A percentile compares a stretch with the other conserved stretches of the same genome.
phyloP scores from a whole-genome alignment of 2,113 vertebrate species.

The Aix galericulata region DNA sequence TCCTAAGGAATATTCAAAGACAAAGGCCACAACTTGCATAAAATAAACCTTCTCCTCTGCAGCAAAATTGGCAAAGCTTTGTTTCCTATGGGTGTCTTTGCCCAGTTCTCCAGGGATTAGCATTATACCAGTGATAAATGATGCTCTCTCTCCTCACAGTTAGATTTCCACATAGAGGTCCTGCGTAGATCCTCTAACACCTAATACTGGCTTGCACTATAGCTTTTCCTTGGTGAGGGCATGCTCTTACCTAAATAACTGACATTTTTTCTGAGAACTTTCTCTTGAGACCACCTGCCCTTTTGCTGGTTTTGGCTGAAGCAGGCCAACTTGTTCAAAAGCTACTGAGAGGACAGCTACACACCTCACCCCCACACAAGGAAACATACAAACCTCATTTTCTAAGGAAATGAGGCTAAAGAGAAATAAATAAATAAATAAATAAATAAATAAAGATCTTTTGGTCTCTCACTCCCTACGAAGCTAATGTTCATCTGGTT shows the following conservation, averaged over 20 bases:
- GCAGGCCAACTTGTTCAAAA: neutral
- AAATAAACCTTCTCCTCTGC: neutral
- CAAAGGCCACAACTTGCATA: neutral
- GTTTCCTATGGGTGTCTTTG: neutral
- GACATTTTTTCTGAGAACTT: neutral
- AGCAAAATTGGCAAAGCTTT: neutral
- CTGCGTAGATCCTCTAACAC: neutral
- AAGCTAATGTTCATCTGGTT: slow-evolving; percentile 34
- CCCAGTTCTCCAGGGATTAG: neutral
- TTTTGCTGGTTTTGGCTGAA: neutral
- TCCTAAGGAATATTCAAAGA: neutral
- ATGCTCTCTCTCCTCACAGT: neutral
- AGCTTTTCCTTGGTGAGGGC: neutral
- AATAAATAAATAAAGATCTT: slow-evolving; percentile 7
- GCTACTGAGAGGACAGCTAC: neutral
- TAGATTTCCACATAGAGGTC: neutral
- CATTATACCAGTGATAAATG: neutral
- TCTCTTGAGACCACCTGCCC: neutral
- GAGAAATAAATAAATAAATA: neutral
- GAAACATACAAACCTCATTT: slow-evolving; percentile 1
- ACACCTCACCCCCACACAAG: neutral
- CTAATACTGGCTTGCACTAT: neutral
- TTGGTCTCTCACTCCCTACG: neutral
- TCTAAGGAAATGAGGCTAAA: slow-evolving; percentile 23
- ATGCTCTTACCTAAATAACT: neutral